Evolutionary conservation across 2,797 vertebrate species (phyloP).

Genomic region (Champsocephalus gunnari): DNA sequence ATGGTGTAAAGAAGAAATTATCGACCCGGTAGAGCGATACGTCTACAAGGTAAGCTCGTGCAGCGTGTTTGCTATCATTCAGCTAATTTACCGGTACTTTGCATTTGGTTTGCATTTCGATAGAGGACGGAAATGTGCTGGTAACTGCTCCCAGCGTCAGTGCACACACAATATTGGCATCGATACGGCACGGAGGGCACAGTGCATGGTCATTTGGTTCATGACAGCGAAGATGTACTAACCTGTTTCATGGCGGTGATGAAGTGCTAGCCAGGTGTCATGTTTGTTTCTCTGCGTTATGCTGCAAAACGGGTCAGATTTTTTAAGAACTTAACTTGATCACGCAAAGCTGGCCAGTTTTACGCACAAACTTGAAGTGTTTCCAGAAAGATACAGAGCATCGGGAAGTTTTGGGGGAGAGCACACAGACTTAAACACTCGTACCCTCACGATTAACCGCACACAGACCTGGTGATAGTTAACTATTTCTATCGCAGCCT

Average conservation of each 20-base stretch:
- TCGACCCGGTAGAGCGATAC: constrained; percentile 77
- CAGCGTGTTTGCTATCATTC: neutral
- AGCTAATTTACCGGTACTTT: constrained; percentile 43
- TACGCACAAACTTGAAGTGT: constrained; percentile 58
- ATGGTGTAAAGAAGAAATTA: constrained; percentile 84
- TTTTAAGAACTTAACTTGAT: constrained; percentile 54
- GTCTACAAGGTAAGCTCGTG: constrained; percentile 77
- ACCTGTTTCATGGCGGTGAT: constrained; percentile 5
- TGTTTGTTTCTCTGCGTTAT: neutral
- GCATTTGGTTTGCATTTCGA: constrained; percentile 58
- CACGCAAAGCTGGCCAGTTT: constrained; percentile 39
- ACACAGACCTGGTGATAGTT: constrained; percentile 3
- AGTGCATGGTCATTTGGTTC: constrained; percentile 65
- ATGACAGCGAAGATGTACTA: constrained; percentile 62
- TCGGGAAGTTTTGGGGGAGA: constrained; percentile 58
- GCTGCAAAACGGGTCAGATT: constrained; percentile 20
- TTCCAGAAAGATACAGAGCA: constrained; percentile 22
- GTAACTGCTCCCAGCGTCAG: constrained; percentile 66
- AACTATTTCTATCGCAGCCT: neutral
- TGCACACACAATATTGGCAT: constrained; percentile 71
- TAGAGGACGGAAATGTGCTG: constrained; percentile 66
- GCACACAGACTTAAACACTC: neutral
- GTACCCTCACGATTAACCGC: neutral
- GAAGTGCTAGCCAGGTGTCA: constrained; percentile 11
- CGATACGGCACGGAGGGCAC: constrained; percentile 65